Evolutionary conservation across 1,140 invertebrate species (phyloP).

Genomic region (Drosophila persimilis): DNA sequence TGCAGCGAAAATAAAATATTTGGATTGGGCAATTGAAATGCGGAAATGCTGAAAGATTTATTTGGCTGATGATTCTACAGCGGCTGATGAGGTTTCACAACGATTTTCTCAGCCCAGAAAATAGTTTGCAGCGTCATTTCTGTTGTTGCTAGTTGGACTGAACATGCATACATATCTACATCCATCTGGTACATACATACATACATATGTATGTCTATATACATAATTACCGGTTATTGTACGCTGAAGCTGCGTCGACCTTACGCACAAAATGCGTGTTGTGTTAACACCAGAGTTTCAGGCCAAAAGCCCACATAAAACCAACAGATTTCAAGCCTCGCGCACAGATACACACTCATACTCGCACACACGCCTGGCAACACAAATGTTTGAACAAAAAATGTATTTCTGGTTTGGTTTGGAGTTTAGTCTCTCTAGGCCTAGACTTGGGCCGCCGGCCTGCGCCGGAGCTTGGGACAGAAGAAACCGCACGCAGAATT

Average conservation of each 20-base stretch:
- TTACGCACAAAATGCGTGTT: slow-evolving; percentile 77
- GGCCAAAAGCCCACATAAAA: slow-evolving; percentile 27
- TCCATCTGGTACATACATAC: slow-evolving; percentile 14
- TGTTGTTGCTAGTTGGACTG: slow-evolving; percentile 25
- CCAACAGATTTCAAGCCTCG: slow-evolving; percentile 28
- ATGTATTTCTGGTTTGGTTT: slow-evolving; percentile 45
- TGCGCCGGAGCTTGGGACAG: slow-evolving; percentile 12
- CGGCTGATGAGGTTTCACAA: slow-evolving; percentile 2
- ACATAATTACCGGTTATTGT: slow-evolving; percentile 80
- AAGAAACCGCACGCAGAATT: slow-evolving; percentile 66
- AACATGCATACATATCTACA: background rate
- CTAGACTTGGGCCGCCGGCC: slow-evolving; percentile 9
- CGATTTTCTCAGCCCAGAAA: slow-evolving; percentile 60
- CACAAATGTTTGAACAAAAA: slow-evolving; percentile 58
- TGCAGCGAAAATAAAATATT: slow-evolving; percentile 3
- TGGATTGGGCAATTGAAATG: slow-evolving; percentile 55
- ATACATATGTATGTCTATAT: slow-evolving; percentile 32
- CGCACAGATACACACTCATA: slow-evolving; percentile 28
- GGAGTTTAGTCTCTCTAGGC: background rate
- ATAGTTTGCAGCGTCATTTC: slow-evolving; percentile 67
- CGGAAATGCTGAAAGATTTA: slow-evolving; percentile 71
- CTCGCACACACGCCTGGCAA: slow-evolving; percentile 64
- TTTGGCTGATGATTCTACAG: slow-evolving; percentile 33
- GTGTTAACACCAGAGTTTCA: slow-evolving; percentile 35
- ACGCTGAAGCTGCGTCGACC: slow-evolving; percentile 67